Conservation (phyloP, 2,797 vertebrate genomes). For the Peromyscus melanophrys region DNA sequence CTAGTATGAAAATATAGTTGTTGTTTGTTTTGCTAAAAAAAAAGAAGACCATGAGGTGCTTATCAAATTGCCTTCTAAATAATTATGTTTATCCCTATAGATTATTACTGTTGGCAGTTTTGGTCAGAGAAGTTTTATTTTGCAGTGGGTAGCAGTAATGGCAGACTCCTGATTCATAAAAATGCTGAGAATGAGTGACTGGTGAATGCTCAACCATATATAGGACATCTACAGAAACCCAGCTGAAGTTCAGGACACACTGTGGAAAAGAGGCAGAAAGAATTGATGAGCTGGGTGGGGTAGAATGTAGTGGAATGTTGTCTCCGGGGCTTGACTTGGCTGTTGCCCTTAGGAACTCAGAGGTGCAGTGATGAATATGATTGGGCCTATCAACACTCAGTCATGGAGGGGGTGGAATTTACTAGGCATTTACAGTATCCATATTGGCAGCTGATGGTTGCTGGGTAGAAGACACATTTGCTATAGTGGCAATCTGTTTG, state of each 20-base stretch:
- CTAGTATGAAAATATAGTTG: not conserved
- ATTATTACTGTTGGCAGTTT: not conserved
- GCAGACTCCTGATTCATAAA: not conserved
- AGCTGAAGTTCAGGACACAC: not conserved
- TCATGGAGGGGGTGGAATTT: not conserved
- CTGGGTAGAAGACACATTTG: not conserved
- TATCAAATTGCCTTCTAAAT: not conserved
- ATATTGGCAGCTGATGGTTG: not conserved
- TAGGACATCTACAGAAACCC: not conserved
- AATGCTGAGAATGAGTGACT: not conserved
- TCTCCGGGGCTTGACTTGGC: not conserved
- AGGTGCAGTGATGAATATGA: too few relatives aligned
- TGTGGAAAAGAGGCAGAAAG: not conserved
- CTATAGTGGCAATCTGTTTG: not conserved
- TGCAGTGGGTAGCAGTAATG: not conserved
- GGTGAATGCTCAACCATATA: not conserved
- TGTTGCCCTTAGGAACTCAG: not conserved
- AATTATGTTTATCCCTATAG: not conserved
- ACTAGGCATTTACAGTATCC: too few relatives aligned
- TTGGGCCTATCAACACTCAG: not conserved
- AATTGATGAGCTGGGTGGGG: not conserved
- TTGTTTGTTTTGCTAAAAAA: not conserved
- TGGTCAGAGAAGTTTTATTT: not conserved
- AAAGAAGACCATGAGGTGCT: not conserved
- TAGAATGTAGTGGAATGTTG: not conserved